A percentile compares a stretch with the other conserved stretches of the same genome.
Evolutionary conservation across 2,797 vertebrate genomes (phyloP).

Genomic region (Chaetodon trifasciatus): DNA sequence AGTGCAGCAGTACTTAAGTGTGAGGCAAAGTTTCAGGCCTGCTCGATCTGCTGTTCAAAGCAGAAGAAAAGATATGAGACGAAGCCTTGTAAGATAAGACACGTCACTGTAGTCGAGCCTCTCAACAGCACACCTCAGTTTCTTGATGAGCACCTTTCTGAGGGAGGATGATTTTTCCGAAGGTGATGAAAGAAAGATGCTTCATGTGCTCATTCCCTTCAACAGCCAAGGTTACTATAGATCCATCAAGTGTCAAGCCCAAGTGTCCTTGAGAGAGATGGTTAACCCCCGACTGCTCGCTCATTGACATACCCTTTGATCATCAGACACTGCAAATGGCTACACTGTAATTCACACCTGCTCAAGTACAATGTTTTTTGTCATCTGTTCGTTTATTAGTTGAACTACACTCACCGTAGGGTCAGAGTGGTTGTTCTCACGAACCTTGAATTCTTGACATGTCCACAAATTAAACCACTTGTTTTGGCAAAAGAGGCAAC

Average conservation of each 20-base stretch:
- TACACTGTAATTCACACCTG: slow-evolving; percentile 21
- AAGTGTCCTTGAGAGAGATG: slow-evolving; percentile 35
- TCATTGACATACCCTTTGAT: slow-evolving; percentile 22
- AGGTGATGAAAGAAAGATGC: background rate
- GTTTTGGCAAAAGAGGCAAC: background rate
- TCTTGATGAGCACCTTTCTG: background rate
- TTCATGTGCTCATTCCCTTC: background rate
- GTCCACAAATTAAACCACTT: background rate
- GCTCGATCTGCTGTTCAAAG: background rate
- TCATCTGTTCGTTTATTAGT: background rate
- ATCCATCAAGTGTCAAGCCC: slow-evolving; percentile 25
- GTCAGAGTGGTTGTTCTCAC: background rate
- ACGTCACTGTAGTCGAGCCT: background rate
- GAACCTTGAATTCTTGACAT: slow-evolving; percentile 4
- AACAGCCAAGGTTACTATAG: slow-evolving; percentile 17
- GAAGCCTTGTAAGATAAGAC: background rate
- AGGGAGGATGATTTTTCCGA: background rate
- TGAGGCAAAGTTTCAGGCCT: too few relatives aligned
- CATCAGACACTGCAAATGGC: slow-evolving; percentile 12
- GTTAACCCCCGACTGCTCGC: slow-evolving; percentile 29
- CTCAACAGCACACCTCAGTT: background rate
- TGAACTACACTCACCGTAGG: background rate
- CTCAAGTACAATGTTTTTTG: background rate
- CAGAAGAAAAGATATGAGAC: background rate
- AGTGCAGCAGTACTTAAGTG: too few relatives aligned